Evolutionary conservation across 2,113 vertebrate genomes (phyloP).

Genomic region (Alligator mississippiensis): DNA sequence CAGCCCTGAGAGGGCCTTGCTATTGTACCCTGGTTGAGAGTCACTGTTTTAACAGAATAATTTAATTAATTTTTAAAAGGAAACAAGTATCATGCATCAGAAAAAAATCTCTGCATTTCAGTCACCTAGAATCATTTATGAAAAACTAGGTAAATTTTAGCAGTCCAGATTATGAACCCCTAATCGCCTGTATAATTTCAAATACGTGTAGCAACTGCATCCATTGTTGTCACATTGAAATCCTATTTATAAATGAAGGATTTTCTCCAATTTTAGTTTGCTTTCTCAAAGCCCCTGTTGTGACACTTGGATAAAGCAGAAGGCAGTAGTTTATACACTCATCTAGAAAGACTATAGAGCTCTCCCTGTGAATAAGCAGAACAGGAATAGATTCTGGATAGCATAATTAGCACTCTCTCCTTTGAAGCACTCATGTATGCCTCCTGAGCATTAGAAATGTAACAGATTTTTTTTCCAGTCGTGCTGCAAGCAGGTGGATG

Average conservation of each 20-base stretch:
- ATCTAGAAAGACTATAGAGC: neutral
- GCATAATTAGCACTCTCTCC: neutral
- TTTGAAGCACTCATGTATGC: neutral
- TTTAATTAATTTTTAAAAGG: neutral
- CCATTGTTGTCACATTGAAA: neutral
- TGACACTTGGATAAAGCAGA: neutral
- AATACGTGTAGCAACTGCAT: neutral
- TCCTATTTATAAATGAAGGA: neutral
- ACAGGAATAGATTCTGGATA: neutral
- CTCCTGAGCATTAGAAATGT: too few relatives aligned
- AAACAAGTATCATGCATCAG: too few relatives aligned
- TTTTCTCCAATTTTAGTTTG: fast-evolving
- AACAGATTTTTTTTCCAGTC: too few relatives aligned
- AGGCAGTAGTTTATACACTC: neutral
- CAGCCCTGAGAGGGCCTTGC: too few relatives aligned
- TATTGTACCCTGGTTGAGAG: too few relatives aligned
- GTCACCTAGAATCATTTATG: neutral
- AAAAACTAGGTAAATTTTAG: neutral
- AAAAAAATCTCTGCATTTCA: too few relatives aligned
- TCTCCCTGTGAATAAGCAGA: neutral
- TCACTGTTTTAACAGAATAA: too few relatives aligned
- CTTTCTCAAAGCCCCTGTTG: neutral
- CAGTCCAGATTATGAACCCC: neutral
- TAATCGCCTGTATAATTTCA: neutral
- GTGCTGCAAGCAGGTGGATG: too few relatives aligned